phyloP scores from a whole-genome alignment of 1,140 invertebrate species.

The Zeugodacus cucurbitae region DNA sequence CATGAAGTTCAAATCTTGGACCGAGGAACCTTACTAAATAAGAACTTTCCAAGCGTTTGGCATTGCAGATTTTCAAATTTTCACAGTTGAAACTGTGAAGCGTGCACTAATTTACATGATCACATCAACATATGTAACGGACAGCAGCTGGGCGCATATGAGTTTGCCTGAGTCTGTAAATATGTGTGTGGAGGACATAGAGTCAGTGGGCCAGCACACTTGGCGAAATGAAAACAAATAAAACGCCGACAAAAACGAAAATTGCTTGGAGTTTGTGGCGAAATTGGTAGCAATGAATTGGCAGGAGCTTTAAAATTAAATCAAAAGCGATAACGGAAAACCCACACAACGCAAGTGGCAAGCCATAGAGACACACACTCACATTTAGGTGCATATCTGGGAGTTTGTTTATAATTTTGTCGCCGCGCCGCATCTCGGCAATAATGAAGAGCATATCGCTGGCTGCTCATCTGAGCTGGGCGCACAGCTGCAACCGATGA shows the following conservation, averaged over 20 bases:
- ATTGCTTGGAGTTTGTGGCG: neutral
- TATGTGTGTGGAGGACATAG: neutral
- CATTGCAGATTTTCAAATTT: slow-evolving; percentile 31
- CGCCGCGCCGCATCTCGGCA: neutral
- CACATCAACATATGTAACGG: slow-evolving; percentile 39
- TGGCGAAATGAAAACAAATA: neutral
- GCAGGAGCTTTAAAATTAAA: slow-evolving; percentile 36
- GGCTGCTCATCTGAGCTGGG: neutral
- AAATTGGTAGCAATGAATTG: slow-evolving; percentile 32
- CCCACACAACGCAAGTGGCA: neutral
- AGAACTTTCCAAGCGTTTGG: slow-evolving; percentile 10
- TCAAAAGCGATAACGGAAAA: slow-evolving; percentile 38
- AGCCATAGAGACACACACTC: neutral
- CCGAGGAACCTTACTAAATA: neutral
- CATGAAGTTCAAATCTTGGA: slow-evolving; percentile 3
- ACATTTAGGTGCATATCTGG: neutral
- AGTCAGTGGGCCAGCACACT: neutral
- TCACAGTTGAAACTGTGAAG: slow-evolving; percentile 34
- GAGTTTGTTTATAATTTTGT: neutral
- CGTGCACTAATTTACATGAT: slow-evolving; percentile 41
- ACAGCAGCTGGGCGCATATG: neutral
- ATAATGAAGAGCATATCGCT: slow-evolving; percentile 41
- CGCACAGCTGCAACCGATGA: neutral
- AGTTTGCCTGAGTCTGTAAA: neutral
- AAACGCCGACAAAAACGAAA: neutral